These are phyloP conservation scores for Copidosoma floridanum DNA, from an alignment of 1,140 invertebrate genomes.

Conservation along the genomic window DNA sequence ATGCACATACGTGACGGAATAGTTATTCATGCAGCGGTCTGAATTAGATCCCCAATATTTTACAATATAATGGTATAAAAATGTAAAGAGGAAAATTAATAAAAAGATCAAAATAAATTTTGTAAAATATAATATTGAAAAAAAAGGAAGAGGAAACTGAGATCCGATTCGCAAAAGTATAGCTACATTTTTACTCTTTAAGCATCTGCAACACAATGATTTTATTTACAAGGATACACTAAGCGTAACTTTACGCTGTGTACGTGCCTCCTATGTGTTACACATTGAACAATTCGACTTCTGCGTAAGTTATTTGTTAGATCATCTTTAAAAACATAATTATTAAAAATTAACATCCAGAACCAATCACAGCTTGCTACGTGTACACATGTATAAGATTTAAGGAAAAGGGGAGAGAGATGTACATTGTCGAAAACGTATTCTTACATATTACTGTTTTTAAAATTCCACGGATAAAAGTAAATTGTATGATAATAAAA, in stretches of 20 bases:
- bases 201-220: conserved; percentile 37
- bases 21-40: no score
- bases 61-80: no score
- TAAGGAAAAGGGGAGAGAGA: conserved; percentile 34
- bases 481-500: neutral
- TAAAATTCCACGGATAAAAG: conserved; percentile 15
- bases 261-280: conserved; percentile 27
- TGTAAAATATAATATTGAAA: conserved; percentile 22
- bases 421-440: conserved; percentile 30
- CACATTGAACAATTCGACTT: conserved; percentile 28
- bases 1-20: no score
- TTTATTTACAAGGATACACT: conserved; percentile 40
- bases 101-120: no score
- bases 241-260: conserved; percentile 7
- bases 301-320: conserved; percentile 30
- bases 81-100: neutral
- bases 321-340: conserved; percentile 35
- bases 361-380: conserved; percentile 40
- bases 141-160: conserved; percentile 25
- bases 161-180: conserved; percentile 29
- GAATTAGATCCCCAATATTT: no score
- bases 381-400: conserved; percentile 28
- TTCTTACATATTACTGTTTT: no score
- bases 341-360: conserved; percentile 38
- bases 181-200: conserved; percentile 36